Percentiles rank a stretch among this genome's conserved stretches.
phyloP scores from a whole-genome alignment of 2,797 vertebrate species.

The Girardinus metallicus region DNA sequence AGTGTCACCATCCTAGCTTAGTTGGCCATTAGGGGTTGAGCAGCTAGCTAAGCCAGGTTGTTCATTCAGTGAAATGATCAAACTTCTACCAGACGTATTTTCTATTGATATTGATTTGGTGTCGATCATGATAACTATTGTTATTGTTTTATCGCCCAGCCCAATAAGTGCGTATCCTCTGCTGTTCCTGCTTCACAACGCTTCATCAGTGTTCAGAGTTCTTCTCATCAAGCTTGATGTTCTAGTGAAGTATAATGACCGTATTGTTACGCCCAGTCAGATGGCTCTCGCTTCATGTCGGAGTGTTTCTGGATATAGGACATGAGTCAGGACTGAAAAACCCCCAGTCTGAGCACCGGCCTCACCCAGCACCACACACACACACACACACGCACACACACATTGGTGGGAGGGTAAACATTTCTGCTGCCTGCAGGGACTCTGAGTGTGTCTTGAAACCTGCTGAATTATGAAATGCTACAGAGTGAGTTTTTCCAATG shows the following conservation, averaged over 20 bases:
- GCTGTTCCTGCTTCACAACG: no score
- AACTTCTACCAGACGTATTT: no score
- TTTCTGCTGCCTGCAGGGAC: slow-evolving; percentile 24
- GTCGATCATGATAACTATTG: no score
- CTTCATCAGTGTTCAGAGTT: slow-evolving; percentile 1
- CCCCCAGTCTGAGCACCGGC: slow-evolving; percentile 24
- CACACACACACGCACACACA: slow-evolving; percentile 25
- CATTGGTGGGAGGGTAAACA: slow-evolving; percentile 54
- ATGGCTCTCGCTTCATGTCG: slow-evolving; percentile 43
- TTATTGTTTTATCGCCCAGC: no score
- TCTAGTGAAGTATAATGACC: slow-evolving; percentile 55
- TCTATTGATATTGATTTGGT: no score
- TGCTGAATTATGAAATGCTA: slow-evolving; percentile 51
- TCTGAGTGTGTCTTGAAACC: slow-evolving; percentile 28
- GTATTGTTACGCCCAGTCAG: slow-evolving; percentile 61
- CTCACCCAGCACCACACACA: slow-evolving; percentile 35
- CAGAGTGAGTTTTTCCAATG: slow-evolving; percentile 12
- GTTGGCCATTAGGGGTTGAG: no score
- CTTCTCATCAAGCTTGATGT: slow-evolving; percentile 31
- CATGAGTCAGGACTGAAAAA: slow-evolving; percentile 35
- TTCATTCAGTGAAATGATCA: no score
- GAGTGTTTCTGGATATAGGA: slow-evolving; percentile 54
- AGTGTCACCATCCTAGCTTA: no score
- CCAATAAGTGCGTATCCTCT: no score
- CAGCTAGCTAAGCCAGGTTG: no score